A percentile compares a stretch with the other conserved stretches of the same genome.
These are phyloP conservation scores for Ceramica pisi DNA, from an alignment of 2,888 invertebrate genomes.

Conservation along the genomic window DNA sequence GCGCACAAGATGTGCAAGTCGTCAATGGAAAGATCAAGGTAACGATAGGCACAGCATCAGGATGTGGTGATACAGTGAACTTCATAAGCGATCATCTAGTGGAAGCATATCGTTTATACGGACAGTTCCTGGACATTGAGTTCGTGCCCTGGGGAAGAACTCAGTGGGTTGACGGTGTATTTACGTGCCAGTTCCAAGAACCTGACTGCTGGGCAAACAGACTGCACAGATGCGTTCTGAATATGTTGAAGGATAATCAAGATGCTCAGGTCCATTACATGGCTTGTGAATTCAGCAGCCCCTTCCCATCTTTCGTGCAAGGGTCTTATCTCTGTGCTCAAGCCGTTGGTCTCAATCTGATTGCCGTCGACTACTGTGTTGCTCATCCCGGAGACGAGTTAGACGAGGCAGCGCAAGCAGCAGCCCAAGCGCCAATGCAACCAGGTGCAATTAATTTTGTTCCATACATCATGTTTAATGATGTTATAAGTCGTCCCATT, in stretches of 20 bases:
- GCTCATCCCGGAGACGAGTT: conserved; percentile 74
- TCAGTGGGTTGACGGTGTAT: conserved; percentile 67
- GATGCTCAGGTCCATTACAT: conserved; percentile 81
- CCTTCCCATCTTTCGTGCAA: conserved; percentile 71
- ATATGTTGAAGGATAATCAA: conserved; percentile 75
- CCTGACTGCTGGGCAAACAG: conserved; percentile 86
- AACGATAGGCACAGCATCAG: conserved; percentile 79
- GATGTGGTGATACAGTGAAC: conserved; percentile 78
- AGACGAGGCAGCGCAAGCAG: conserved; percentile 75
- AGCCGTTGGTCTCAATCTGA: conserved; percentile 74
- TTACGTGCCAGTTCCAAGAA: conserved; percentile 78
- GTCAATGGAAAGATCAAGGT: conserved; percentile 82
- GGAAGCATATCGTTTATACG: conserved; percentile 76
- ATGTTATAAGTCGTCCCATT: conserved; percentile 62
- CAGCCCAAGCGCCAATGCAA: conserved; percentile 72
- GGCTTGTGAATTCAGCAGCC: conserved; percentile 80
- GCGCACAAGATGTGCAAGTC: conserved; percentile 66
- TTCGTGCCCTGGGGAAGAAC: conserved; percentile 87
- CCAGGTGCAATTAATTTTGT: conserved; percentile 72
- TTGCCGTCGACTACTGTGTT: conserved; percentile 80
- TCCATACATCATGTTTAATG: conserved; percentile 82
- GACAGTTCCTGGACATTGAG: conserved; percentile 80
- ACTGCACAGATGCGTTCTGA: conserved; percentile 82
- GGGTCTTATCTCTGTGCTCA: conserved; percentile 79
- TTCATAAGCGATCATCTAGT: conserved; percentile 76